Base-by-base conservation (phyloP, 2,888 invertebrate genomes). In the Gibbula magus region DNA sequence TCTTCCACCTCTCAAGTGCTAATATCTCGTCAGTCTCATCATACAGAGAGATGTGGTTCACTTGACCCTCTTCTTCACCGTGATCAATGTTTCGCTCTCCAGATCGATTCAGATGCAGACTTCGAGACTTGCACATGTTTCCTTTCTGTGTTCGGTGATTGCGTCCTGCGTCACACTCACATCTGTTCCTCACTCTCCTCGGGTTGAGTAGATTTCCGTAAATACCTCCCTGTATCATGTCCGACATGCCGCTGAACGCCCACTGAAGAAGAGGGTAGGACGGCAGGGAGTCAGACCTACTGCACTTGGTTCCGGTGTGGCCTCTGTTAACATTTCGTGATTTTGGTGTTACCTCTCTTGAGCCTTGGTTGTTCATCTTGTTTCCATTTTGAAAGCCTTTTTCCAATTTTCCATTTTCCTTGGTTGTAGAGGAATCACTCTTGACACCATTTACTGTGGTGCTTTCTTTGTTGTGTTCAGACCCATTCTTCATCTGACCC, bases 1-100 rank as follows among this genome's bases (percentile, higher is more conserved):
- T 75, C 32, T 54, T 22, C 75, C 75, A 75, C n/a, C 75, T 25
- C 35, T 75, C 75, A 54, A 75, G 29, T 7, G 75, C 75, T 35
- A 70, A 35, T n/a, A 29, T 18, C 20, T 70, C 70, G 10, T 70
- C 70, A 10, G 16, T 35, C 32, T 70, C 35, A 10, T 70, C 70
- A 39, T 35, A 70, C 70, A 70, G 35, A 5, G 70, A 70, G 39
- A 70, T 70, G 70, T 70, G 70, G 70, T 70, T 70, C 25, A 70
- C 70, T 35, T 70, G 61, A 45, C 45, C 45, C 4, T 45, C 45
- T 0, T 61, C 29, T 13, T 25, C 10, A 10, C 16, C 13, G 10
- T 10, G 25, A 29, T 61, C 25, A 2, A 22, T 20, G 61, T 20
- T 18, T 13, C 29, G 25, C 3, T 29, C 61, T 29, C 29, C 16